Conservation (phyloP, 1,140 invertebrate species). For the Ceratosolen solmsi region DNA sequence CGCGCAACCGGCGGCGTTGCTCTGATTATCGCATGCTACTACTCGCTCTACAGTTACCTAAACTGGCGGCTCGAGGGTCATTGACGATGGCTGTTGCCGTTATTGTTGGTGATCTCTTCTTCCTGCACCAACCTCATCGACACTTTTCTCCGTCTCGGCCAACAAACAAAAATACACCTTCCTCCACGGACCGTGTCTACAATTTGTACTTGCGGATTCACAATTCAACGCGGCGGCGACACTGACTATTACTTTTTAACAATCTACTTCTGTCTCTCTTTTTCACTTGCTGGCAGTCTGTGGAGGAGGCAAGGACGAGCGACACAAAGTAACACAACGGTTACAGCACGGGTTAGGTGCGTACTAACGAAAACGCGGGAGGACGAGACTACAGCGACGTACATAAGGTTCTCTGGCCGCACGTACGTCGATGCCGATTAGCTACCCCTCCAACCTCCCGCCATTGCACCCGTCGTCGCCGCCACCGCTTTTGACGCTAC, state of each 20-base stretch:
- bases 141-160: background rate
- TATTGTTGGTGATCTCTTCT: background rate
- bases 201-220: background rate
- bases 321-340: constrained; percentile 28
- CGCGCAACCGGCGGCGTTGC: background rate
- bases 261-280: background rate
- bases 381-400: background rate
- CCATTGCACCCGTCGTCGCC: constrained; percentile 39
- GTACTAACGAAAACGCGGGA: constrained; percentile 54
- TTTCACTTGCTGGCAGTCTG: background rate
- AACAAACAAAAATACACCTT: constrained; percentile 29
- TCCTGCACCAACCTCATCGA: constrained; percentile 17
- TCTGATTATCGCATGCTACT: background rate
- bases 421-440: constrained; percentile 54
- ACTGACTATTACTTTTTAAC: background rate
- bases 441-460: constrained; percentile 21
- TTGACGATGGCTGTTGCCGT: background rate
- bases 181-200: background rate
- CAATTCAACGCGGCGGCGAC: constrained; percentile 4
- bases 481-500: constrained; percentile 45
- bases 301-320: background rate
- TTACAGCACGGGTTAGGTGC: constrained; percentile 44
- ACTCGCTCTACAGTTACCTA: background rate
- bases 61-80: background rate
- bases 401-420: constrained; percentile 12